These are phyloP conservation scores for Pteronotus mesoamericanus DNA, from an alignment of 2,797 vertebrate species.

Conservation along the genomic window DNA sequence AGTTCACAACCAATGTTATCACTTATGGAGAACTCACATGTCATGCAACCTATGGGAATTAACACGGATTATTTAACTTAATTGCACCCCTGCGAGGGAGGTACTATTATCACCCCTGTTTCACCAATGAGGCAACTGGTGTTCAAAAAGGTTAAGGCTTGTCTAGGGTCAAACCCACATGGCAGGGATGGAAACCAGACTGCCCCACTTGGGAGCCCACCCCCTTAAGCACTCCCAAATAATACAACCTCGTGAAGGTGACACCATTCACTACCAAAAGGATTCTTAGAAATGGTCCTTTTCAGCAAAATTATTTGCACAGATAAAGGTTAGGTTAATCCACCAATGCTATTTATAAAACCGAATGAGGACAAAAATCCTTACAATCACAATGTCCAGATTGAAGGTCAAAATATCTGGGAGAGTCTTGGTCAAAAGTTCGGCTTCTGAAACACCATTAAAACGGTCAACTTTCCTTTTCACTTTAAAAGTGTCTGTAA, in stretches of 20 bases:
- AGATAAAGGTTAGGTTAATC: background rate
- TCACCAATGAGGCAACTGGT: background rate
- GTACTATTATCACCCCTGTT: too few species aligned
- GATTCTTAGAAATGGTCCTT: background rate
- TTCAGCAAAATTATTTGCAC: background rate
- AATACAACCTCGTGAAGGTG: background rate
- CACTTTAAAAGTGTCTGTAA: constrained; percentile 96
- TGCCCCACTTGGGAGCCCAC: background rate
- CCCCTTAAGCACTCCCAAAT: background rate
- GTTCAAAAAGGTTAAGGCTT: background rate
- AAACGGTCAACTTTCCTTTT: constrained; percentile 98
- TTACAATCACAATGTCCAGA: constrained; percentile 98
- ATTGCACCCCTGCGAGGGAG: background rate
- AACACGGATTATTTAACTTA: background rate
- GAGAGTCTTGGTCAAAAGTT: constrained; percentile 95
- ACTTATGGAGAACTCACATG: background rate
- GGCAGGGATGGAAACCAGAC: background rate
- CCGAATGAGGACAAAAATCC: constrained; percentile 67
- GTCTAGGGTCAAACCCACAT: background rate
- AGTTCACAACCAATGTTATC: background rate
- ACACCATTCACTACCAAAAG: background rate
- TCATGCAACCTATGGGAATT: background rate
- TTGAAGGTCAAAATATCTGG: constrained; percentile 96
- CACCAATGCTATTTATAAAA: background rate
- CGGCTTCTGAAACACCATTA: constrained; percentile 96